These are phyloP conservation scores for Sarcoramphus papa DNA, from an alignment of 2,797 vertebrate genomes.

Conservation along the genomic window DNA sequence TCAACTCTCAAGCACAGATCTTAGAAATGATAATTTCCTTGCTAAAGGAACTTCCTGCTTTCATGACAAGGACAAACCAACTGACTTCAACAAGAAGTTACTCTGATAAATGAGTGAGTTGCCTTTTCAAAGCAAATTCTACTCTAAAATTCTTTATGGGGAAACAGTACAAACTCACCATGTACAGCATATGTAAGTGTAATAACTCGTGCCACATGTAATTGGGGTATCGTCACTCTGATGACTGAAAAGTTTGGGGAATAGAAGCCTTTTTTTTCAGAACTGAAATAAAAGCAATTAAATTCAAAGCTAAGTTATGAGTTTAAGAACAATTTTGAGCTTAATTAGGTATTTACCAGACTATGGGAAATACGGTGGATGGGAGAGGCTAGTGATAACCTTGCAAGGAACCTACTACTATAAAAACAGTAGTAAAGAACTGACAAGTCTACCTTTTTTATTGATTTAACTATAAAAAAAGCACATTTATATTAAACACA, in stretches of 20 bases:
- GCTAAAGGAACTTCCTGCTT: background rate
- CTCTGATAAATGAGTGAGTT: background rate
- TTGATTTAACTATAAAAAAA: background rate
- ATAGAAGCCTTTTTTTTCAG: background rate
- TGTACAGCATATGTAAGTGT: background rate
- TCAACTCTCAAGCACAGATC: background rate
- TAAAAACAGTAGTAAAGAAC: background rate
- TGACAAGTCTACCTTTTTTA: background rate
- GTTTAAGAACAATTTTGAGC: background rate
- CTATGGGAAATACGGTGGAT: background rate
- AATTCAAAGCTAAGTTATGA: background rate
- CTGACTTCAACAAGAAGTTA: background rate
- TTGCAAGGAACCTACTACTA: background rate
- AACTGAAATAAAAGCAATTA: background rate
- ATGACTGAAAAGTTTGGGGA: background rate
- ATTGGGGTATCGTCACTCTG: background rate
- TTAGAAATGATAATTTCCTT: background rate
- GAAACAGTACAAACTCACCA: background rate
- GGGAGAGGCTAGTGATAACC: background rate
- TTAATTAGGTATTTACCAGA: background rate
- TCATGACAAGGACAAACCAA: background rate
- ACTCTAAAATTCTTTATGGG: background rate
- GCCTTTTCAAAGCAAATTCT: background rate
- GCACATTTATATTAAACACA: background rate
- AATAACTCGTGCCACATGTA: background rate